Conservation (phyloP, 2,888 invertebrate genomes). For the Drosophila flavopinicola region DNA sequence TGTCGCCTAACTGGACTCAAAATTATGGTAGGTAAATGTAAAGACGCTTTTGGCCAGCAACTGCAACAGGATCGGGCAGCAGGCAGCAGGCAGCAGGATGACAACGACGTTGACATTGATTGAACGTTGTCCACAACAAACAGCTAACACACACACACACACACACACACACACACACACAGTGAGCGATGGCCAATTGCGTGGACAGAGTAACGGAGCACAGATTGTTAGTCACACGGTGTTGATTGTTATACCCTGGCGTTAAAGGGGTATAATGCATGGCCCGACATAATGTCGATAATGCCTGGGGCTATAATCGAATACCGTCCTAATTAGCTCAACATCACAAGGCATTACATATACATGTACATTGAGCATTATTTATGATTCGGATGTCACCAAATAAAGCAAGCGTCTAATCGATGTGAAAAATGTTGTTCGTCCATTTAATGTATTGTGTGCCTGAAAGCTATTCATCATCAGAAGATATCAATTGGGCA, state of each 20-base stretch:
- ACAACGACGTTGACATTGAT: slow-evolving; percentile 74
- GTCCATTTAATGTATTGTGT: not conserved
- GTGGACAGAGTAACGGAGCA: slow-evolving; percentile 2
- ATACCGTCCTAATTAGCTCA: slow-evolving; percentile 17
- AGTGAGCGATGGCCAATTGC: slow-evolving; percentile 30
- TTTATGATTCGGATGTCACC: too few species aligned
- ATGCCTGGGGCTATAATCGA: slow-evolving; percentile 8
- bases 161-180: slow-evolving; percentile 20
- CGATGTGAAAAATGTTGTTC: not conserved
- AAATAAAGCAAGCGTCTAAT: too few species aligned
- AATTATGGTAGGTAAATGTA: slow-evolving; percentile 72
- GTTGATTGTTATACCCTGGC: slow-evolving; percentile 64
- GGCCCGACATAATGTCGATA: slow-evolving; percentile 19
- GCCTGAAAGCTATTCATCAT: too few species aligned
- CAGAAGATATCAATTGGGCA: too few species aligned
- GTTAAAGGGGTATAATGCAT: slow-evolving; percentile 42
- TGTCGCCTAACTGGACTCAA: slow-evolving; percentile 40
- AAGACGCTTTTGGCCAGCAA: slow-evolving; percentile 28
- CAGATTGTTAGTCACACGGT: slow-evolving; percentile 57
- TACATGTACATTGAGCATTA: too few species aligned
- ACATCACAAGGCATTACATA: too few species aligned
- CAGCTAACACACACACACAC: slow-evolving; percentile 29
- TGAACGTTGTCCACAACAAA: slow-evolving; percentile 77
- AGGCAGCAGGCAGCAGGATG: slow-evolving; percentile 48
- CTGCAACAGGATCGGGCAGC: slow-evolving; percentile 40